A percentile compares a stretch with the other conserved stretches of the same genome.
Conservation (phyloP, 1,140 invertebrate genomes). For the Araneus ventricosus region DNA sequence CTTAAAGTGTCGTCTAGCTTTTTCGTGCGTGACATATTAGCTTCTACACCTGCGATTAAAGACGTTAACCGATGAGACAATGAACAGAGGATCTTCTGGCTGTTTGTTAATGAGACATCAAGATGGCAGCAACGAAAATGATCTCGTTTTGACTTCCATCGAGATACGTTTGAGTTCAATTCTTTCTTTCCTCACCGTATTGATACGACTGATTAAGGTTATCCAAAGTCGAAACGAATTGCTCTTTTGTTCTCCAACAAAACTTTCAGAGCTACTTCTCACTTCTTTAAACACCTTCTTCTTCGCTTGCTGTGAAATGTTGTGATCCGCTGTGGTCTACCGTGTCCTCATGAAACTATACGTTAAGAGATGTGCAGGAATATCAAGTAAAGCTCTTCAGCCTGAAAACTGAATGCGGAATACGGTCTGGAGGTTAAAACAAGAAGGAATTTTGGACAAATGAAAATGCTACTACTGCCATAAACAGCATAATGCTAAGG, state of each 20-base stretch:
- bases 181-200: not conserved
- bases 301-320: no score
- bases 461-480: not conserved
- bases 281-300: no score
- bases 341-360: not conserved
- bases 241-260: not conserved
- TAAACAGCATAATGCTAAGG: not conserved
- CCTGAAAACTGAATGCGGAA: no score
- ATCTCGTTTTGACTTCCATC: slow-evolving; percentile 4
- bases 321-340: no score
- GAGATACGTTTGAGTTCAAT: slow-evolving; percentile 1
- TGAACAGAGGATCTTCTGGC: slow-evolving; percentile 34
- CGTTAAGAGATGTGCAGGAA: not conserved
- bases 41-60: slow-evolving; percentile 36
- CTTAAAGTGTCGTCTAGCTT: not conserved
- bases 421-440: not conserved
- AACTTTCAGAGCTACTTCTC: no score
- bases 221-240: not conserved
- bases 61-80: slow-evolving; percentile 39
- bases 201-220: not conserved
- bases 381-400: no score
- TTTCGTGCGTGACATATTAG: slow-evolving; percentile 49
- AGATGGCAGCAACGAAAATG: slow-evolving; percentile 80
- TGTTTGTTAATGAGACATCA: slow-evolving; percentile 40
- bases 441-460: not conserved